Evolutionary conservation across 2,888 invertebrate genomes (phyloP).

Genomic region (Protonemura montana): DNA sequence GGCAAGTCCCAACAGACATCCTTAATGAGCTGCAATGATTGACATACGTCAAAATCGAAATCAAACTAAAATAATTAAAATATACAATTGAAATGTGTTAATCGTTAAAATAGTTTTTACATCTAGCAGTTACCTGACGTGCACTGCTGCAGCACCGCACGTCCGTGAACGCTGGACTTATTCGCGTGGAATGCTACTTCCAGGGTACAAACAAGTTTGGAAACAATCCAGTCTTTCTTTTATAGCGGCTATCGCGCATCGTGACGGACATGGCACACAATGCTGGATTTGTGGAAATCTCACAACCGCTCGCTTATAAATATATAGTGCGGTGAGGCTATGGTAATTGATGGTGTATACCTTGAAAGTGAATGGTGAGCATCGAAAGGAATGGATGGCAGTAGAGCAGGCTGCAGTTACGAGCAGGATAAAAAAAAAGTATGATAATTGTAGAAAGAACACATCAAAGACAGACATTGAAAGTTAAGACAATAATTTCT

Average conservation of each 20-base stretch:
- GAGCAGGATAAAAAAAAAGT: not conserved
- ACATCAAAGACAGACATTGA: not conserved
- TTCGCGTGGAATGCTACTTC: not conserved
- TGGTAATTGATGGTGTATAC: not conserved
- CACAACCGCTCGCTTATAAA: not conserved
- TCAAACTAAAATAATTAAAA: not conserved
- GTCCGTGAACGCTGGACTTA: not conserved
- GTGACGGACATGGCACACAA: not conserved
- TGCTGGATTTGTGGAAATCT: not conserved
- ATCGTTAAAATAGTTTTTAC: too few relatives aligned
- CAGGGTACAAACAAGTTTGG: not conserved
- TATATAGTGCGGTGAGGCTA: not conserved
- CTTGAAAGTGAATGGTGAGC: not conserved
- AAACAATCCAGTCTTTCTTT: not conserved
- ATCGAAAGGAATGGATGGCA: not conserved
- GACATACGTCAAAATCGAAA: conserved; percentile 25
- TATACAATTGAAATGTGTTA: not conserved
- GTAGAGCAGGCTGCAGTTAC: not conserved
- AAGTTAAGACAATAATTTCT: not conserved
- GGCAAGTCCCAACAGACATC: not conserved
- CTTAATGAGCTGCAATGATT: conserved; percentile 21
- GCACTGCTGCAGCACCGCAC: not conserved
- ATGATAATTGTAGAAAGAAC: not conserved
- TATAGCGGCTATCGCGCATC: not conserved
- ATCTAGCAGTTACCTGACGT: too few relatives aligned